Evolutionary conservation across 2,797 vertebrate genomes (phyloP).

Genomic region (Myotis daubentonii): DNA sequence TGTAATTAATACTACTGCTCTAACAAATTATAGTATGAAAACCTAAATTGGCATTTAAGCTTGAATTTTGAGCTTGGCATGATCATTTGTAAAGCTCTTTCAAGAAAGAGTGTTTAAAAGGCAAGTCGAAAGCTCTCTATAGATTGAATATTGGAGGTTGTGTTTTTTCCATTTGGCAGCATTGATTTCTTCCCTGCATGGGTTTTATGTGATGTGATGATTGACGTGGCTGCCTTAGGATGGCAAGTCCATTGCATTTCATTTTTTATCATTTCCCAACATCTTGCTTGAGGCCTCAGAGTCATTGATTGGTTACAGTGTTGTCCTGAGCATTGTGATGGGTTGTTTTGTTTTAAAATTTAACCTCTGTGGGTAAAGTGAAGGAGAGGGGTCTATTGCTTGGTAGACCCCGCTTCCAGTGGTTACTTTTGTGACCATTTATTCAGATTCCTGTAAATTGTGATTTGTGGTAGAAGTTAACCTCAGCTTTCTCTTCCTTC

Average conservation of each 20-base stretch:
- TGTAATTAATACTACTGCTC: constrained; percentile 15
- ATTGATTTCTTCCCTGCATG: constrained; percentile 66
- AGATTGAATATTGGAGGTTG: constrained; percentile 50
- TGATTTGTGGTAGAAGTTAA: not conserved
- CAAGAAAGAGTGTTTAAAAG: constrained; percentile 62
- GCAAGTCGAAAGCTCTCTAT: not conserved
- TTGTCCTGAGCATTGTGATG: constrained; percentile 27
- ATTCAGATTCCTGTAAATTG: constrained; percentile 6
- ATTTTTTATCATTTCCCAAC: constrained; percentile 66
- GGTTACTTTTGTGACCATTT: not conserved
- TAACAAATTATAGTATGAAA: constrained; percentile 39
- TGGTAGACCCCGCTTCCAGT: not conserved
- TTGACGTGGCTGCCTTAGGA: constrained; percentile 4
- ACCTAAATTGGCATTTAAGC: constrained; percentile 49
- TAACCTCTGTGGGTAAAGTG: constrained; percentile 44
- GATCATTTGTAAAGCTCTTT: constrained; percentile 60
- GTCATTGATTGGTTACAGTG: constrained; percentile 34
- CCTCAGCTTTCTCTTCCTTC: not conserved
- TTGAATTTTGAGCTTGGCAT: constrained; percentile 60
- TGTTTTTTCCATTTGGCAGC: constrained; percentile 46
- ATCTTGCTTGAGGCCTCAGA: constrained; percentile 67
- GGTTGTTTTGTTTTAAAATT: constrained; percentile 67
- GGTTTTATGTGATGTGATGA: constrained; percentile 43
- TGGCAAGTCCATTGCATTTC: constrained; percentile 11
- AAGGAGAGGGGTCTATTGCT: not conserved